Evolutionary conservation across 2,888 invertebrate genomes (phyloP).

Genomic region (Dryobotodes eremita): DNA sequence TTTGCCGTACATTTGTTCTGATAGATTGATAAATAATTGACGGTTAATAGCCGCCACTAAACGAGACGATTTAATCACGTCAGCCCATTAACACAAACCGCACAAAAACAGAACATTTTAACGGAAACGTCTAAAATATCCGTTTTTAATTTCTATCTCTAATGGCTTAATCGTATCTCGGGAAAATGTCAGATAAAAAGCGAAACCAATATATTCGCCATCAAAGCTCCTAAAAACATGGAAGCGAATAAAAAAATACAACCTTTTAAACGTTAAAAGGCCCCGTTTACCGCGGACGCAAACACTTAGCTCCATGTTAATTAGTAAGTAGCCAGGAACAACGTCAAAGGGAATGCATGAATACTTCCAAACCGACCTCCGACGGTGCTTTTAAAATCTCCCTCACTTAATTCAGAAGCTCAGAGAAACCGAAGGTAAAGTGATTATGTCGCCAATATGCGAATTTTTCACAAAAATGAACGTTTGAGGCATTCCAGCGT

Average conservation of each 20-base stretch:
- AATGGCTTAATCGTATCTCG: conserved; percentile 82
- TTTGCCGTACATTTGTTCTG: conserved; percentile 11
- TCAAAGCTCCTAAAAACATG: conserved; percentile 87
- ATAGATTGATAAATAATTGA: conserved; percentile 35
- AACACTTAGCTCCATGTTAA: conserved; percentile 90
- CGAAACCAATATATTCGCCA: conserved; percentile 85
- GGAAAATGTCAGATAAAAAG: conserved; percentile 85
- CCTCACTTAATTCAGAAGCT: conserved; percentile 85
- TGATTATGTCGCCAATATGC: conserved; percentile 88
- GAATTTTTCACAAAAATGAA: conserved; percentile 82
- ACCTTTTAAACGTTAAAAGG: conserved; percentile 90
- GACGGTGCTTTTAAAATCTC: conserved; percentile 88
- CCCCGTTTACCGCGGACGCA: conserved; percentile 90
- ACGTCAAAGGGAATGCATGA: conserved; percentile 91
- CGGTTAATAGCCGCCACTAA: conserved; percentile 13
- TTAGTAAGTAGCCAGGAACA: conserved; percentile 89
- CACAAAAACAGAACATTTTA: conserved; percentile 42
- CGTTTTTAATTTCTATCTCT: conserved; percentile 73
- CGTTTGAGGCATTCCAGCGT: conserved; percentile 67
- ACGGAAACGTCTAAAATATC: conserved; percentile 62
- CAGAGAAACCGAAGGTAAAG: conserved; percentile 89
- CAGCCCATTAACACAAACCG: conserved; percentile 35
- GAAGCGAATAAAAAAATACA: conserved; percentile 82
- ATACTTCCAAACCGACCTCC: conserved; percentile 88
- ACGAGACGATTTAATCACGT: conserved; percentile 24